Percentiles rank a stretch among this genome's conserved stretches.
Conservation (phyloP, 2,797 vertebrate species). For the Malurus leucopterus region DNA sequence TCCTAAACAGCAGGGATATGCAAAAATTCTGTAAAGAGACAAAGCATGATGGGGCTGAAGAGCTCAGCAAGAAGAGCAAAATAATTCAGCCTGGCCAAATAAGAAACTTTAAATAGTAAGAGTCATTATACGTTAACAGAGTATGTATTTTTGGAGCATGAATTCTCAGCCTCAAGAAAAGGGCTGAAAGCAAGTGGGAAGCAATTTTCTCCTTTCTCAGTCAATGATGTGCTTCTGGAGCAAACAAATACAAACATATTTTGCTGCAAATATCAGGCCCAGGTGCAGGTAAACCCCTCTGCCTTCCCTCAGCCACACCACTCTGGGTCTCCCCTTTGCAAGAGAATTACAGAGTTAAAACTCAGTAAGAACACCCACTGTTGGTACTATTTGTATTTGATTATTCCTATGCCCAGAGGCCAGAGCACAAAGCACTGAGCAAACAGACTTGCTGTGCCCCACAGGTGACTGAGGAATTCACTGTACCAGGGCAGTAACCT, state of each 20-base stretch:
- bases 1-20: background rate
- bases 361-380: background rate
- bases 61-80: background rate
- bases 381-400: background rate
- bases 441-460: background rate
- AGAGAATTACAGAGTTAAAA: background rate
- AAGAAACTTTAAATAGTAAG: background rate
- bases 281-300: background rate
- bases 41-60: background rate
- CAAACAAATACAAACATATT: background rate
- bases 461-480: background rate
- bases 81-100: background rate
- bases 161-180: background rate
- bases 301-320: background rate
- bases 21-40: background rate
- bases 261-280: background rate
- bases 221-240: background rate
- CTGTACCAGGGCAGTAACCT: background rate
- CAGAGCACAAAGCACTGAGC: background rate
- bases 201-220: background rate
- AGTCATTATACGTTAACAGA: background rate
- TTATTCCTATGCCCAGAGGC: background rate
- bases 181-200: background rate
- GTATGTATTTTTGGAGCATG: background rate
- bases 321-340: background rate